Base-by-base conservation (phyloP, 1,140 invertebrate genomes). In the Chlorops oryzae region DNA sequence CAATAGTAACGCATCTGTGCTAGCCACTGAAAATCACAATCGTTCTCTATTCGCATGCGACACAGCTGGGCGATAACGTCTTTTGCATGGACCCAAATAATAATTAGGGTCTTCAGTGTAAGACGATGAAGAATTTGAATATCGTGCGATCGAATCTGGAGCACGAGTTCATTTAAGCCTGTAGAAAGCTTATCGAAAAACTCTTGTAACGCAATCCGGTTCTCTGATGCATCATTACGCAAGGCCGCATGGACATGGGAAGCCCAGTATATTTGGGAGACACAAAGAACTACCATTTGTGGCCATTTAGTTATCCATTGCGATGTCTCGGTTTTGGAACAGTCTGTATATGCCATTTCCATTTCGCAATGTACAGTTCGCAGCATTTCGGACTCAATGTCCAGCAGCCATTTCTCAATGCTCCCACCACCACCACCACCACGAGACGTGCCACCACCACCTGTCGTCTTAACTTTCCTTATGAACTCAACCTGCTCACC, bases 331-430 rank as follows among this genome's bases (percentile, higher is more conserved):
- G 79, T 77, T 27, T 76, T 78, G 6, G 78, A 75, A 69, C 90
- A 93, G 53, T 84, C 82, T 12, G 78, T 77, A 56, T 84, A 82
- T 50, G 88, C 85, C 63, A 84, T 73, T 34, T 80, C 70, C n/a
- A 86, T 82, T 70, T 88, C 83, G 55, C 83, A 79, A 57, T 82
- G 81, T 1, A 90, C 76, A 2, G 87, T 82, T 52, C 74, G 75
- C 0, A 88, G 65, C 90, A 95, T 96, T 73, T 90, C 84, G 35
- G 82, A 77, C 74, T 93, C 89, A 3, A 94, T 84, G 73, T 87
- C 80, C 27, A 92, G 73, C 3, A 96, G 78, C 92, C 93, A 96
- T 73, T 90, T 91, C 73, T 97, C 94, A 1, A 97, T 92, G 58
- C 87, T 87, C n/a, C n/a, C n/a, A n/a, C n/a, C n/a, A n/a, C n/a